Evolutionary conservation across 2,888 invertebrate species (phyloP), one percentile per base, ranked within the genome.

Genomic region (Agonopterix arenella): DNA sequence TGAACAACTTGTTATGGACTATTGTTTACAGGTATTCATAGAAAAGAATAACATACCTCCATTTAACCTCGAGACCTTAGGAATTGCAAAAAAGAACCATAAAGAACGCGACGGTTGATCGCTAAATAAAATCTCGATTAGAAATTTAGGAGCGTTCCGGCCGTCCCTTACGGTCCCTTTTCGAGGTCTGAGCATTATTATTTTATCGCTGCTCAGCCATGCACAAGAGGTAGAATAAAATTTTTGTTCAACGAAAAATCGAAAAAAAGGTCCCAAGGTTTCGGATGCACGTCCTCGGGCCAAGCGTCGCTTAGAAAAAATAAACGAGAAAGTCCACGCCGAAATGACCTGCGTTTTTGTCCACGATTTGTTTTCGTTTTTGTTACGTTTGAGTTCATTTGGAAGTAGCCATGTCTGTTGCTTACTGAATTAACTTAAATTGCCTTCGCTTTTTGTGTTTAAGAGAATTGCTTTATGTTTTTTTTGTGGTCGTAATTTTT

Each of bases 291-390:
- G 89, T 84, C 85, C 85, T 81, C 83, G 70, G 71, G 73, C 72
- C 64, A 68, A 67, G 71, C 60, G 66, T 68, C 66, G 75, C 64
- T 81, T 80, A 82, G 80, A 86, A 85, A 85, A 88, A 88, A 86
- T 78, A 85, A 84, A 86, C 80, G 72, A 82, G 80, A 80, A 75
- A 84, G 79, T 81, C 84, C 76, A 83, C 73, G 73, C 75, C 80
- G 82, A 85, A 86, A 85, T 88, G 88, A 88, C 88, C 89, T 83
- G 85, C 80, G 83, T 89, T 89, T 89, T 89, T 88, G 83, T 89
- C 70, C 80, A 79, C 69, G 82, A 79, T 85, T 88, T 86, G 84
- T 88, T 88, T 84, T 85, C 77, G 79, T 88, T 88, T 89, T 88
- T 88, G 84, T 88, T 81, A 79, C 81, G 76, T 84, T 86, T 82